Conservation (phyloP, 2,888 invertebrate species). For the Branchipolynoe longqiensis region DNA sequence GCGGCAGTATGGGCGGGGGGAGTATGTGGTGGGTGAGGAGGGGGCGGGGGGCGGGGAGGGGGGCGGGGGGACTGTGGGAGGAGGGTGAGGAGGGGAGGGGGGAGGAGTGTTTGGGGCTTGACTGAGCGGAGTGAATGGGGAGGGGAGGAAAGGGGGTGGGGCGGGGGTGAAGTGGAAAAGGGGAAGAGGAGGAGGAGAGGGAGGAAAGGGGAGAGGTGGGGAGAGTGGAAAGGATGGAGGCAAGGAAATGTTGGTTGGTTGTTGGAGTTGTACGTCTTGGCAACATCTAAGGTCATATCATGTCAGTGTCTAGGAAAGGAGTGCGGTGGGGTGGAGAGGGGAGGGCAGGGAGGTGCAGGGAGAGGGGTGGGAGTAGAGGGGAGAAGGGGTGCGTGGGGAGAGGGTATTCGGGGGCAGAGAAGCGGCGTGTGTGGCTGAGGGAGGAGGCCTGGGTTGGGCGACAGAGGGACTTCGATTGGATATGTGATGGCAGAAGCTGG, state of each 20-base stretch:
- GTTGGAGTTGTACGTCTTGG: too few species aligned
- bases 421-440: not conserved
- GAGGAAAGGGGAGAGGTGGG: not conserved
- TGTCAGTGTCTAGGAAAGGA: not conserved
- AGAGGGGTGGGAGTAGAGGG: not conserved
- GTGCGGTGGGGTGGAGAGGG: not conserved
- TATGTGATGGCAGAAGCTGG: too few species aligned
- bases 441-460: too few species aligned
- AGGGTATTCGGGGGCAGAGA: not conserved
- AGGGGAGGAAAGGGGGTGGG: not conserved
- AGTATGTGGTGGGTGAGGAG: not conserved
- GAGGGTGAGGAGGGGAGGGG: not conserved
- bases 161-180: not conserved
- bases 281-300: too few species aligned
- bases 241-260: too few species aligned
- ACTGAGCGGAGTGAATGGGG: too few species aligned
- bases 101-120: not conserved
- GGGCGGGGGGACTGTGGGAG: not conserved
- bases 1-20: too few species aligned
- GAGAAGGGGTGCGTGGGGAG: not conserved
- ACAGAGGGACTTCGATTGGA: too few species aligned
- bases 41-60: not conserved
- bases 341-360: not conserved
- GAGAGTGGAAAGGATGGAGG: too few species aligned
- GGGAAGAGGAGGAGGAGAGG: not conserved